These are phyloP conservation scores for Diplodus sargus DNA, from an alignment of 2,797 vertebrate species.

Conservation along the genomic window DNA sequence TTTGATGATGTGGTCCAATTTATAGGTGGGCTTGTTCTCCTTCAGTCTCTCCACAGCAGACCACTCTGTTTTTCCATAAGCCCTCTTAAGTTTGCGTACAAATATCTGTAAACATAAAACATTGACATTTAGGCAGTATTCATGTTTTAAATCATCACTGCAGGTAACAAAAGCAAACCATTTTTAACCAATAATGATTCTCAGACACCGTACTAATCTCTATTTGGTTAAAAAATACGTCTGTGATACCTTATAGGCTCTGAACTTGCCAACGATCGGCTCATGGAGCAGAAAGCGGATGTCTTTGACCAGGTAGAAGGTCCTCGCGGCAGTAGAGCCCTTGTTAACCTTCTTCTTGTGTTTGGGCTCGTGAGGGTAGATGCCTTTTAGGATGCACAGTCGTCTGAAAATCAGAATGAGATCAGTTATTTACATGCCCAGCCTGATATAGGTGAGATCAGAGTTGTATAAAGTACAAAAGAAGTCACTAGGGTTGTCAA, in stretches of 20 bases:
- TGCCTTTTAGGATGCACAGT: conserved; percentile 96
- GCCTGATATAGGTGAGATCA: no score
- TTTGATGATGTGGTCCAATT: conserved; percentile 95
- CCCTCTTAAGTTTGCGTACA: conserved; percentile 93
- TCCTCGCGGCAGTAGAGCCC: conserved; percentile 92
- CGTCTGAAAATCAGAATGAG: conserved; percentile 81
- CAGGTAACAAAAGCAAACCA: neutral
- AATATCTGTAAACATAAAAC: conserved; percentile 86
- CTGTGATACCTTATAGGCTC: conserved; percentile 92
- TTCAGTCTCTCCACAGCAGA: conserved; percentile 87
- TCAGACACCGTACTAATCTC: neutral
- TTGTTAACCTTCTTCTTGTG: conserved; percentile 99
- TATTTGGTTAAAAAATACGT: neutral
- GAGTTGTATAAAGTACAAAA: no score
- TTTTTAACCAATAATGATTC: neutral
- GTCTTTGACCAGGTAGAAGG: conserved; percentile 97
- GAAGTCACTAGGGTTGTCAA: no score
- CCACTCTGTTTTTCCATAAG: conserved; percentile 94
- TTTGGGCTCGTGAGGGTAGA: conserved; percentile 97
- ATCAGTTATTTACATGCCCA: neutral
- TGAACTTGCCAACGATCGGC: conserved; percentile 93
- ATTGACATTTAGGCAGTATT: neutral
- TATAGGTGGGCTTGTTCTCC: conserved; percentile 94
- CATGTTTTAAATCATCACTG: neutral
- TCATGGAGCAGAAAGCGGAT: conserved; percentile 97